phyloP scores from a whole-genome alignment of 1,140 invertebrate species.

The Caerostris darwini region DNA sequence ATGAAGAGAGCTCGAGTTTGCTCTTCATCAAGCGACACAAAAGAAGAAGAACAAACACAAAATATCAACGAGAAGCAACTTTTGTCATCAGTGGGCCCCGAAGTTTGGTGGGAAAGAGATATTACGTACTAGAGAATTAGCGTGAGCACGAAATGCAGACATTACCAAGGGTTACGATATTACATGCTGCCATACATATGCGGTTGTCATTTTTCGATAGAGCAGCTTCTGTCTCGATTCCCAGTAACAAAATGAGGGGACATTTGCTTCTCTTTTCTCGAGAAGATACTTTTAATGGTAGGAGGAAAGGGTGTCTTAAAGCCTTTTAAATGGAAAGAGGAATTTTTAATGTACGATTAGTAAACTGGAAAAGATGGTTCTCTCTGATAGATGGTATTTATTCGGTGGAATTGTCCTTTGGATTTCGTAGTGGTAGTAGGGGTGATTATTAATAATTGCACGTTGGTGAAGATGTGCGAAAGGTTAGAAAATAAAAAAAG shows the following conservation, averaged over 20 bases:
- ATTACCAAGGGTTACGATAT: constrained; percentile 32
- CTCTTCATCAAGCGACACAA: constrained; percentile 44
- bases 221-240: background rate
- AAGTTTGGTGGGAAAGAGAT: constrained; percentile 25
- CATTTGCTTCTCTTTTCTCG: background rate
- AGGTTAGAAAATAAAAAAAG: too few species aligned
- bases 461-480: too few species aligned
- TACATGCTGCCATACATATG: constrained; percentile 33
- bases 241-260: constrained; percentile 30
- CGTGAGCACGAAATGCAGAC: constrained; percentile 23
- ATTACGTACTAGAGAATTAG: constrained; percentile 37
- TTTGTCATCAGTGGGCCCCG: constrained; percentile 19
- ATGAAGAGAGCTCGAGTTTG: constrained; percentile 22
- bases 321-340: background rate
- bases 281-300: constrained; percentile 43
- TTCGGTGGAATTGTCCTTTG: too few species aligned
- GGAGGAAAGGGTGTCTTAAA: background rate
- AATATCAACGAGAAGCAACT: constrained; percentile 50
- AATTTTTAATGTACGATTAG: background rate
- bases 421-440: too few species aligned
- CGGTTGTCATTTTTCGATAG: constrained; percentile 48
- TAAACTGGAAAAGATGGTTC: too few species aligned
- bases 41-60: constrained; percentile 30
- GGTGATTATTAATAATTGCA: too few species aligned
- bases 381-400: too few species aligned